These are phyloP conservation scores for Griposia aprilina DNA, from an alignment of 2,888 invertebrate species.

Conservation along the genomic window DNA sequence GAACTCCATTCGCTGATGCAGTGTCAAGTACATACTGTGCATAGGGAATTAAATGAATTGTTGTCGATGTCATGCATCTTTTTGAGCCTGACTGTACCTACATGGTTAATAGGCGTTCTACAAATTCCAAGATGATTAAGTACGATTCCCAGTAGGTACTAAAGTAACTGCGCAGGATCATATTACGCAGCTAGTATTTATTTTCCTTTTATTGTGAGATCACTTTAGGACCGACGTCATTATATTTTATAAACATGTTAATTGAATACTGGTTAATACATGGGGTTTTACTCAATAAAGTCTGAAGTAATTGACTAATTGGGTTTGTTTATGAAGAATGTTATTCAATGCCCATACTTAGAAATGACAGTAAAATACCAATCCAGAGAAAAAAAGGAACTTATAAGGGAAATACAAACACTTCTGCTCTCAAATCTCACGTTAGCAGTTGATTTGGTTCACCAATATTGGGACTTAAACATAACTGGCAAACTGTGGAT, in stretches of 20 bases:
- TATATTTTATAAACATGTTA: conserved; percentile 30
- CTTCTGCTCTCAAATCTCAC: neutral
- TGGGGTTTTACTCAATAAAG: conserved; percentile 27
- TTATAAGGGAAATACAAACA: neutral
- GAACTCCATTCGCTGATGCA: neutral
- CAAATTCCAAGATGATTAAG: conserved; percentile 13
- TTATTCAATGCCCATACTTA: neutral
- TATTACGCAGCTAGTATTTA: conserved; percentile 7
- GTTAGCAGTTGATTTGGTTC: neutral
- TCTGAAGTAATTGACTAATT: conserved; percentile 12
- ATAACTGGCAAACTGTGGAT: neutral
- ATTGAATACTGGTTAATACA: neutral
- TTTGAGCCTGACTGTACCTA: neutral
- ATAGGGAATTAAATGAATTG: neutral
- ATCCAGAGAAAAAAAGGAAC: neutral
- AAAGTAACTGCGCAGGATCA: conserved; percentile 15
- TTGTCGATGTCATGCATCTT: neutral
- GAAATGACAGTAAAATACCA: neutral
- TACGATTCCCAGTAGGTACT: neutral
- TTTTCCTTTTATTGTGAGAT: conserved; percentile 51
- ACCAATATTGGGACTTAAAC: neutral
- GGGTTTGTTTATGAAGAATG: conserved; percentile 32
- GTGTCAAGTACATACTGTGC: too few species aligned
- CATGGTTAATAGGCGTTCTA: neutral
- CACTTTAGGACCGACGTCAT: neutral